phyloP scores from a whole-genome alignment of 1,140 invertebrate species.

The Drosophila littoralis region DNA sequence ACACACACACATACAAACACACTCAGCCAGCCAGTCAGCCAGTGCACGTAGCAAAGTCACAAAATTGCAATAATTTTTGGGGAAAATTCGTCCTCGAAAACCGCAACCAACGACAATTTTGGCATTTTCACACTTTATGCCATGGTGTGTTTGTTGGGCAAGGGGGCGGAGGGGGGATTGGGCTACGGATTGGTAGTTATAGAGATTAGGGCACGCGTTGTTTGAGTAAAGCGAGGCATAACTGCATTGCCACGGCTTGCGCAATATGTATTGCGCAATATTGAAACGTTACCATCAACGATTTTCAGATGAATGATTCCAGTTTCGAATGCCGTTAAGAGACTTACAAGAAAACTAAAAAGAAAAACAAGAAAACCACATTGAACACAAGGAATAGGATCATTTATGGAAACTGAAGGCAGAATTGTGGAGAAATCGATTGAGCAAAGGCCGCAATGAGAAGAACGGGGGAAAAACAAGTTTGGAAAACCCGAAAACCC shows the following conservation, averaged over 20 bases:
- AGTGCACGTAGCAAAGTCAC: constrained; percentile 71
- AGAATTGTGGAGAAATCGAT: background rate
- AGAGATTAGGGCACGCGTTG: constrained; percentile 31
- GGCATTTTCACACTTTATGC: constrained; percentile 77
- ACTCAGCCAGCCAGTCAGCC: constrained; percentile 16
- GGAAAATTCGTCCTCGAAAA: constrained; percentile 57
- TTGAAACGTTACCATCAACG: constrained; percentile 40
- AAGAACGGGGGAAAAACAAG: background rate
- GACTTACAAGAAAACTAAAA: background rate
- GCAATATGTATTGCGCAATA: constrained; percentile 49
- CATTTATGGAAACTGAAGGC: background rate
- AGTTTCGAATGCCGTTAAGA: constrained; percentile 4
- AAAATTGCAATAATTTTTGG: constrained; percentile 77
- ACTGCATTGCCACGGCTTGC: constrained; percentile 27
- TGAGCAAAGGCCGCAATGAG: background rate
- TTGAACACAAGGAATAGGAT: background rate
- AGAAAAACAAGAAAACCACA: background rate
- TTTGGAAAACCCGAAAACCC: background rate
- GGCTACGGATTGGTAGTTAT: background rate
- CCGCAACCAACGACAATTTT: constrained; percentile 76
- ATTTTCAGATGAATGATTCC: constrained; percentile 43
- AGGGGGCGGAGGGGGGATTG: background rate
- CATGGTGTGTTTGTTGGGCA: constrained; percentile 6
- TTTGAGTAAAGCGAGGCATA: constrained; percentile 11
- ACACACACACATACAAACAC: constrained; percentile 25